phyloP scores from a whole-genome alignment of 2,888 invertebrate genomes.

The Hyles lineata region DNA sequence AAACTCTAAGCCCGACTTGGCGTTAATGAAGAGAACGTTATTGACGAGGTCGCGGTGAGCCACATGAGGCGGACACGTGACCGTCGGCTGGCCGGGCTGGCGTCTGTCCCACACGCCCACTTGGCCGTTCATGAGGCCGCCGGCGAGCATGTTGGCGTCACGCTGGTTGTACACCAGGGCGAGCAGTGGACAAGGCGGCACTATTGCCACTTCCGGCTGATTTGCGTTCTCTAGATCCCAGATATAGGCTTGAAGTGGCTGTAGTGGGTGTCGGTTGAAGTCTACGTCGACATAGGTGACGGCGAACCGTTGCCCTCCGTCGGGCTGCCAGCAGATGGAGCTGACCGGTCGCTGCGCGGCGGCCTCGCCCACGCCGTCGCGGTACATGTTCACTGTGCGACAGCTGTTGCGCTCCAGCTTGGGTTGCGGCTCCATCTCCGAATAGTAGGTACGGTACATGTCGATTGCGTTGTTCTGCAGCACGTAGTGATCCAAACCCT shows the following conservation, averaged over 20 bases:
- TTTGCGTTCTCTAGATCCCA: constrained; percentile 97
- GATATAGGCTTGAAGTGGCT: constrained; percentile 83
- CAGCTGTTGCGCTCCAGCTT: constrained; percentile 87
- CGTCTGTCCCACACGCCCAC: constrained; percentile 91
- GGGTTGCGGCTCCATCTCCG: constrained; percentile 87
- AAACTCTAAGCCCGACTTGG: constrained; percentile 96
- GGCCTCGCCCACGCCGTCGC: constrained; percentile 76
- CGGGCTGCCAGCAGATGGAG: constrained; percentile 94
- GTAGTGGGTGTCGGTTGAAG: constrained; percentile 85
- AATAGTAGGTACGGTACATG: constrained; percentile 95
- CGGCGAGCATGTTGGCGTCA: constrained; percentile 87
- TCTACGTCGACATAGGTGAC: constrained; percentile 92
- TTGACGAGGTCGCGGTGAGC: constrained; percentile 95
- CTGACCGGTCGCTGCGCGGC: constrained; percentile 86
- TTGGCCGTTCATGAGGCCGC: constrained; percentile 89
- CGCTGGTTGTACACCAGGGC: constrained; percentile 94
- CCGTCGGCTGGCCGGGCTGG: constrained; percentile 89
- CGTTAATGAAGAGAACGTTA: constrained; percentile 93
- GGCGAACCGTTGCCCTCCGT: constrained; percentile 89
- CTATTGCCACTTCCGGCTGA: constrained; percentile 88
- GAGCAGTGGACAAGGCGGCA: constrained; percentile 88
- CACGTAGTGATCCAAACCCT: constrained; percentile 93
- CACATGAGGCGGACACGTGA: constrained; percentile 89
- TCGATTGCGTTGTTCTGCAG: constrained; percentile 96
- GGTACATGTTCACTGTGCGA: constrained; percentile 93